A percentile compares a stretch with the other conserved stretches of the same genome.
Conservation (phyloP, 1,140 invertebrate species). For the Chrysomallon squamiferum region DNA sequence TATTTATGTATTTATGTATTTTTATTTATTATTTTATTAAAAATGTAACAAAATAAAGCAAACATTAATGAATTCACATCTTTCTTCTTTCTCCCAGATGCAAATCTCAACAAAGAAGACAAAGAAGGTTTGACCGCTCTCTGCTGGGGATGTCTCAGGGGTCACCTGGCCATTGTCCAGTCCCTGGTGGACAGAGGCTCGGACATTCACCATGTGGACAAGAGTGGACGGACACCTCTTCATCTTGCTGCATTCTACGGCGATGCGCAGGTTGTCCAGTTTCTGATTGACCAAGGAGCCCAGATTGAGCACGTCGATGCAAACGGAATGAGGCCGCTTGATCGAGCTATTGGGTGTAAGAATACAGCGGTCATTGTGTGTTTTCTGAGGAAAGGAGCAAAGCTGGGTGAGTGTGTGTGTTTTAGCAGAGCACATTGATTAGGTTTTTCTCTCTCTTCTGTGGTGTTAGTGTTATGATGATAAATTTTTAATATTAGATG, state of each 20-base stretch:
- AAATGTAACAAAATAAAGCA: no score
- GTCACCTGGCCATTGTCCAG: constrained; percentile 79
- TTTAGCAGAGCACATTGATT: no score
- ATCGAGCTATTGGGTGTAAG: constrained; percentile 89
- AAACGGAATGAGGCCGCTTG: constrained; percentile 92
- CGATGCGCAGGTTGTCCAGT: constrained; percentile 71
- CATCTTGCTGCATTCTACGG: constrained; percentile 89
- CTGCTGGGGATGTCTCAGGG: constrained; percentile 88
- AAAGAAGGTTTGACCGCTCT: constrained; percentile 87
- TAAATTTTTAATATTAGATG: neutral
- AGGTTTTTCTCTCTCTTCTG: no score
- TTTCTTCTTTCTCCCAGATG: constrained; percentile 70
- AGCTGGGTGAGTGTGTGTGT: constrained; percentile 71
- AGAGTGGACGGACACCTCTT: constrained; percentile 85
- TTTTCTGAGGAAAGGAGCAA: constrained; percentile 92
- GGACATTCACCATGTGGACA: constrained; percentile 79
- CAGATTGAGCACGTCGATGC: constrained; percentile 90
- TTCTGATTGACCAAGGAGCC: constrained; percentile 85
- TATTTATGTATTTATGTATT: no score
- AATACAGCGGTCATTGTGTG: constrained; percentile 90
- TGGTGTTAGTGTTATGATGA: no score
- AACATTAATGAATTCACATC: no score
- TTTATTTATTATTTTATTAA: no score
- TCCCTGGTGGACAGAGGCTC: constrained; percentile 83
- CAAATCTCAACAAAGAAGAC: constrained; percentile 80